Evolutionary conservation across 2,113 vertebrate species (phyloP).

Genomic region (Oreochromis tanganicae): DNA sequence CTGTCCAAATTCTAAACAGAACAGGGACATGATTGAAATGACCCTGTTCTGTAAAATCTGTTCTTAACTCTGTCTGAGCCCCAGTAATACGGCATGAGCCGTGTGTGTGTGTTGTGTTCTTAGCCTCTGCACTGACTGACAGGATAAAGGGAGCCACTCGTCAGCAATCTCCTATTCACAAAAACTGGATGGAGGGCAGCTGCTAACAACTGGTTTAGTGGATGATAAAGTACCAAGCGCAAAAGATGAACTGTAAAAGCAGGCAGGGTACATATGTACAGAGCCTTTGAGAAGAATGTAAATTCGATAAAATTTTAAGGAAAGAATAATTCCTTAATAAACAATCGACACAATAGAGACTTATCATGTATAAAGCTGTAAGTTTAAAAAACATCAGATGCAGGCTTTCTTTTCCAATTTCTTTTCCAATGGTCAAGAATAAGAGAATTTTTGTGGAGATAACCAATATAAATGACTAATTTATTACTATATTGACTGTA

Average conservation of each 20-base stretch:
- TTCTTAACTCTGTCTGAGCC: neutral
- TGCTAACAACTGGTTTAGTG: neutral
- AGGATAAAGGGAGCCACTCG: slow-evolving; percentile 21
- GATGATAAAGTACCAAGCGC: neutral
- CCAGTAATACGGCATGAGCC: neutral
- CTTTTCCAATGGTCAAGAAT: neutral
- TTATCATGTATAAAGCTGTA: neutral
- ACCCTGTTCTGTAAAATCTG: neutral
- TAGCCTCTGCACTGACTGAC: neutral
- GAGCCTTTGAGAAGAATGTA: neutral
- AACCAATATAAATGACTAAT: neutral
- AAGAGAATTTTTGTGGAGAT: accelerated
- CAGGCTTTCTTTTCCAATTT: neutral
- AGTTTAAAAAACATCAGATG: neutral
- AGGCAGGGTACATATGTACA: neutral
- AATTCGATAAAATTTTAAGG: neutral
- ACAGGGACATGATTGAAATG: neutral
- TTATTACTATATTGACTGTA: neutral
- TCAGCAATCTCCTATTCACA: slow-evolving; percentile 12
- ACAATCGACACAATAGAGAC: neutral
- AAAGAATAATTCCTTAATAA: neutral
- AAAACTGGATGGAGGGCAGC: neutral
- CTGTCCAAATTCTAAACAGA: neutral
- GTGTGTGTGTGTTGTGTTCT: neutral
- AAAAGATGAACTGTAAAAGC: neutral